phyloP scores from a whole-genome alignment of 2,888 invertebrate genomes.

The Nematopogon swammerdamellus region DNA sequence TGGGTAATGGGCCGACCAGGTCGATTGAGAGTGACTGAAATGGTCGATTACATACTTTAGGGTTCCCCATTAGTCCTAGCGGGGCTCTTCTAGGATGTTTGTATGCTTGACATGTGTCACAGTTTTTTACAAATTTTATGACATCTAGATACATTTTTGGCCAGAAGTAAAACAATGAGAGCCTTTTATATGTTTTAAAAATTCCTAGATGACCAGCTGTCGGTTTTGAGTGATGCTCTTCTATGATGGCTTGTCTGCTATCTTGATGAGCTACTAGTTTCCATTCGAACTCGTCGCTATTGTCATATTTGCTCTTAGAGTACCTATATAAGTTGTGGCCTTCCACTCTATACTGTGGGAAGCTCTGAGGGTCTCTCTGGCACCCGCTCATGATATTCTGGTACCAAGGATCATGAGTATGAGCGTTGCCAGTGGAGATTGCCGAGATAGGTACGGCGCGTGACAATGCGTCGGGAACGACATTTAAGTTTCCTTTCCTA shows the following conservation, averaged over 20 bases:
- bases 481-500: neutral
- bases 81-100: neutral
- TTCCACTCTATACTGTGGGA: neutral
- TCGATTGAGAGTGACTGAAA: neutral
- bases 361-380: neutral
- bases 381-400: neutral
- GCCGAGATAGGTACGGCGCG: neutral
- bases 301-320: neutral
- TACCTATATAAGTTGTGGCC: neutral
- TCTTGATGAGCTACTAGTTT: neutral
- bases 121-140: neutral
- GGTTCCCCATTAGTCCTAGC: neutral
- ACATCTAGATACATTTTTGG: neutral
- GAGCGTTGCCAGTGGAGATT: neutral
- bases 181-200: neutral
- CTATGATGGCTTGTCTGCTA: neutral
- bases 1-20: neutral
- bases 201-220: neutral
- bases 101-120: neutral
- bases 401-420: neutral
- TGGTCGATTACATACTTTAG: neutral
- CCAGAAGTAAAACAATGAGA: neutral
- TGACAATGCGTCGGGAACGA: neutral
- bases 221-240: neutral
- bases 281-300: neutral